These are phyloP conservation scores for Siniperca knerii DNA, from an alignment of 2,113 vertebrate genomes.

Conservation along the genomic window DNA sequence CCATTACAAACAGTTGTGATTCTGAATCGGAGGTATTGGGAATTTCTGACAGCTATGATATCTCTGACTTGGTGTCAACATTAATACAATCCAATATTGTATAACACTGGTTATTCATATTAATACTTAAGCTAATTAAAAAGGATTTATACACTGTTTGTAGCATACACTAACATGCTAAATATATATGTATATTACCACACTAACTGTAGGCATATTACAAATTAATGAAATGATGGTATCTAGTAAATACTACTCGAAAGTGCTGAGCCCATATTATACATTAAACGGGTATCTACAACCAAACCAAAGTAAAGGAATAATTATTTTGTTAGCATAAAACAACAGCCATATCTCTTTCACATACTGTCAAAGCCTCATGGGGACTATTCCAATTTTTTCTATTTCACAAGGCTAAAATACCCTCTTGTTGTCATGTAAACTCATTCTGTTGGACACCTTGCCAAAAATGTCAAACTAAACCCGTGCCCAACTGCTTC, in stretches of 20 bases:
- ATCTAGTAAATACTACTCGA: no score
- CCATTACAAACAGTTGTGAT: not conserved
- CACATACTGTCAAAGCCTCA: not conserved
- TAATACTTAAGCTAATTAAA: not conserved
- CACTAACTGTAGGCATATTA: no score
- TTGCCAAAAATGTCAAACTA: conserved; percentile 34
- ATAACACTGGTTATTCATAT: not conserved
- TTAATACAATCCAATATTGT: not conserved
- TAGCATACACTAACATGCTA: no score
- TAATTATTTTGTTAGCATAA: not conserved
- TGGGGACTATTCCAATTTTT: not conserved
- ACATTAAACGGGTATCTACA: not conserved
- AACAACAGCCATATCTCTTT: not conserved
- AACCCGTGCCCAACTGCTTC: not conserved
- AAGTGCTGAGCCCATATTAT: not conserved
- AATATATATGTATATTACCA: no score
- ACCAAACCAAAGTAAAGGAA: not conserved
- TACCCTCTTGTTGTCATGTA: conserved; percentile 24
- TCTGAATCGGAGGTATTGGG: not conserved
- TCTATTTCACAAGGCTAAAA: conserved; percentile 2
- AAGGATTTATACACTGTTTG: not conserved
- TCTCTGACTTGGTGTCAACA: not conserved
- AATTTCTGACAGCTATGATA: not conserved
- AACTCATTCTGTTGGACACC: conserved; percentile 6
- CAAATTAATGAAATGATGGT: no score